These are phyloP conservation scores for Nemurella pictetii DNA, from an alignment of 2,888 invertebrate species.

Conservation along the genomic window DNA sequence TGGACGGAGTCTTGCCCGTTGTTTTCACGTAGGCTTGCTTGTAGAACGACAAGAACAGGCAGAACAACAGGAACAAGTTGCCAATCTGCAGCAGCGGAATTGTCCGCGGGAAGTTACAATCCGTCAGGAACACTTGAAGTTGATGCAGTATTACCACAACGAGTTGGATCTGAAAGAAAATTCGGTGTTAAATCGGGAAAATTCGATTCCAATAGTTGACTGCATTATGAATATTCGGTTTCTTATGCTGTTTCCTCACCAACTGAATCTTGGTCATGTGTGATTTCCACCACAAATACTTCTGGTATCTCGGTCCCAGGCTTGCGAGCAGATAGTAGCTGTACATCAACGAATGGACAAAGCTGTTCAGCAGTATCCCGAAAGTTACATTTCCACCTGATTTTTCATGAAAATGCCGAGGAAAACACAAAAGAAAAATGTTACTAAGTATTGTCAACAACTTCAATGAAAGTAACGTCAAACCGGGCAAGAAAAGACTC, in stretches of 20 bases:
- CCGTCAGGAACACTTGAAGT: neutral
- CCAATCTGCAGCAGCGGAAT: neutral
- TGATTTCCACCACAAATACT: constrained; percentile 93
- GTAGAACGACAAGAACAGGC: neutral
- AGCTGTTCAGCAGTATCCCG: constrained; percentile 82
- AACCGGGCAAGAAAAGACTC: too few relatives aligned
- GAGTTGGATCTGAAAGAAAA: neutral
- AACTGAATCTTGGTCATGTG: constrained; percentile 80
- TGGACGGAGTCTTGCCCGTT: too few relatives aligned
- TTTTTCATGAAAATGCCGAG: too few relatives aligned
- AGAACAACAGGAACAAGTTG: neutral
- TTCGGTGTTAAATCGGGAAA: neutral
- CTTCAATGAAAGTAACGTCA: too few relatives aligned
- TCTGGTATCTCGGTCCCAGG: constrained; percentile 83
- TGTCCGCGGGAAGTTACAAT: neutral
- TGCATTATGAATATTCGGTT: too few relatives aligned
- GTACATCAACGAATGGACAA: constrained; percentile 92
- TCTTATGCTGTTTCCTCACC: too few relatives aligned
- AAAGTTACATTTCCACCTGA: constrained; percentile 84
- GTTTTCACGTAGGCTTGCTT: neutral
- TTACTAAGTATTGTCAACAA: too few relatives aligned
- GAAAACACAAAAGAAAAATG: too few relatives aligned
- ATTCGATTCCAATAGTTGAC: too few relatives aligned
- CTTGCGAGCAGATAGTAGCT: constrained; percentile 86
- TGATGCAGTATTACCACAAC: neutral